Conservation (phyloP, 2,888 invertebrate genomes). For the Cheilosia vulpina region DNA sequence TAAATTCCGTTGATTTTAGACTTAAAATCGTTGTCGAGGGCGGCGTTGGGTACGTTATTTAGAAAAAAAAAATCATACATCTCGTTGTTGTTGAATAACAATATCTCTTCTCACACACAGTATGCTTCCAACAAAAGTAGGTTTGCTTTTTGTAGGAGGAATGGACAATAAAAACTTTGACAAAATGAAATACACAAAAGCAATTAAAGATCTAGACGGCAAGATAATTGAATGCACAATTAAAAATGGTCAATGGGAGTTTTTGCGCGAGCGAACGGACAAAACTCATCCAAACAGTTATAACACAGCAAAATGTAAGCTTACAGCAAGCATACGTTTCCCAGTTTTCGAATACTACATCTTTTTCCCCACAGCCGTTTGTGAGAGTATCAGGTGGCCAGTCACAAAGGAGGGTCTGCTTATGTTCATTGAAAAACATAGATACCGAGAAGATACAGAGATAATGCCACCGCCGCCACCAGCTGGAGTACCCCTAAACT, state of each 20-base stretch:
- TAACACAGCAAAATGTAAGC: constrained; percentile 90
- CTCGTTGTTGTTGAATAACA: background rate
- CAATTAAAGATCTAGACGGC: constrained; percentile 90
- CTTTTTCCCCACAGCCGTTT: constrained; percentile 87
- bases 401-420: constrained; percentile 93
- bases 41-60: constrained; percentile 87
- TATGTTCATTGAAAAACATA: constrained; percentile 87
- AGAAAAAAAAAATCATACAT: background rate
- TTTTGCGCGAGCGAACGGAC: constrained; percentile 97
- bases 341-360: background rate
- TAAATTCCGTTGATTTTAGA: constrained; percentile 98
- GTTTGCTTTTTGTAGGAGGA: constrained; percentile 92
- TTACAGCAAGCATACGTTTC: too few relatives aligned
- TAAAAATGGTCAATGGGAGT: constrained; percentile 93
- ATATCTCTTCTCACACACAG: constrained; percentile 83
- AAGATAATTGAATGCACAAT: constrained; percentile 98
- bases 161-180: constrained; percentile 87
- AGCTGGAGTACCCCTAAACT: constrained; percentile 24
- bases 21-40: constrained; percentile 90
- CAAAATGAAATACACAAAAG: constrained; percentile 91
- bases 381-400: constrained; percentile 91
- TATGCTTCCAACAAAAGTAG: constrained; percentile 88
- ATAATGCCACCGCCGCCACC: constrained; percentile 88
- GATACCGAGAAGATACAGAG: constrained; percentile 88
- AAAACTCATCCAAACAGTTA: constrained; percentile 97